These are phyloP conservation scores for Amphipoea lucens DNA, from an alignment of 2,888 invertebrate species.

Conservation along the genomic window DNA sequence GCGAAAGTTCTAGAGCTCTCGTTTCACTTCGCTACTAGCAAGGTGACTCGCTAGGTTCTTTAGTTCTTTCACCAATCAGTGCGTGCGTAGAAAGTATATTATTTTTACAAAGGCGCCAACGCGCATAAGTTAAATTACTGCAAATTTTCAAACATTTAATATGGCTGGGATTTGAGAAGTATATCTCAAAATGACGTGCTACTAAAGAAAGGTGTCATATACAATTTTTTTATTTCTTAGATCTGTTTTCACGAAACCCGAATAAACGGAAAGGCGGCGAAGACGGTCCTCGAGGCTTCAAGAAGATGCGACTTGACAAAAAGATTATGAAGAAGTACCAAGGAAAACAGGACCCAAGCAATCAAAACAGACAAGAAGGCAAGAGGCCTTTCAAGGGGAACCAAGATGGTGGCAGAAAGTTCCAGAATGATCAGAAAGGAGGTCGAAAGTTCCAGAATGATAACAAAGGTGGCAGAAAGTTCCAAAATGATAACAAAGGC, in stretches of 20 bases:
- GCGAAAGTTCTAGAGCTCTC: no score
- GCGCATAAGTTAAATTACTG: not conserved
- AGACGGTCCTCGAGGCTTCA: slow-evolving; percentile 82
- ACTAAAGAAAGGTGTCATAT: not conserved
- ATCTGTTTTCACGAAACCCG: slow-evolving; percentile 81
- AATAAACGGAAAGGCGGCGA: slow-evolving; percentile 83
- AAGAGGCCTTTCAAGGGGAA: slow-evolving; percentile 69
- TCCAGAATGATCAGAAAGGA: slow-evolving; percentile 57
- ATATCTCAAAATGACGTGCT: not conserved
- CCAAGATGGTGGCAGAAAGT: slow-evolving; percentile 68
- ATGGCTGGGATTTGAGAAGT: not conserved
- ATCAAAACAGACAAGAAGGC: slow-evolving; percentile 67
- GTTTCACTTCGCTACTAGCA: no score
- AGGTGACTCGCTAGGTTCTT: no score
- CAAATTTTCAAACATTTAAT: not conserved
- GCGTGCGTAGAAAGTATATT: no score
- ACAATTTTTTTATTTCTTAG: slow-evolving; percentile 62
- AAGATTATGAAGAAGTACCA: slow-evolving; percentile 84
- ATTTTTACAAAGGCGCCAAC: not conserved
- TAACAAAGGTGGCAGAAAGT: slow-evolving; percentile 67
- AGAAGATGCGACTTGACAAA: slow-evolving; percentile 86
- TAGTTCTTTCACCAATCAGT: no score
- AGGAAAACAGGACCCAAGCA: slow-evolving; percentile 69
- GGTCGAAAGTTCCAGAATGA: slow-evolving; percentile 68
- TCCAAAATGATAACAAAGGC: slow-evolving; percentile 66